Percentiles rank a stretch among this genome's conserved stretches.
These are phyloP conservation scores for Emydura subglobosa DNA, from an alignment of 2,113 vertebrate genomes.

Conservation along the genomic window DNA sequence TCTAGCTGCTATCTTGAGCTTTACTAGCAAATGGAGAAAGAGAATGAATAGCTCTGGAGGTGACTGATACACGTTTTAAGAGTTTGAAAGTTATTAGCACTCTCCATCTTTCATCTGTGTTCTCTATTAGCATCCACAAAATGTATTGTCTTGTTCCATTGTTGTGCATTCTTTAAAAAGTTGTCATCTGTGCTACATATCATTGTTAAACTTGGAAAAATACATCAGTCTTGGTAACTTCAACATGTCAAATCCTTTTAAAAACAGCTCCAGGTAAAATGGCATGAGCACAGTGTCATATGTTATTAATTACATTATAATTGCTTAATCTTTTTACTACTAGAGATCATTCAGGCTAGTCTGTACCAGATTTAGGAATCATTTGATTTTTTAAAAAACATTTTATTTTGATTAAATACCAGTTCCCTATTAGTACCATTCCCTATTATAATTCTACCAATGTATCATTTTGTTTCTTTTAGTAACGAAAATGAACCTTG, in stretches of 20 bases:
- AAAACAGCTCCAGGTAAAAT: neutral
- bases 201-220: conserved; percentile 27
- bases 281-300: neutral
- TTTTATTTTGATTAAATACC: neutral
- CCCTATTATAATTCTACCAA: neutral
- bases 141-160: neutral
- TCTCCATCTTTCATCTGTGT: neutral
- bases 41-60: neutral
- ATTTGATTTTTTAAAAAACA: neutral
- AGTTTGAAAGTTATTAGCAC: neutral
- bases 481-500: neutral
- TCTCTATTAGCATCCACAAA: neutral
- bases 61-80: neutral
- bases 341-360: neutral
- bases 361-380: neutral
- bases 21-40: neutral
- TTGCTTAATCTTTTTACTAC: conserved; percentile 25
- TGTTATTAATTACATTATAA: conserved; percentile 31
- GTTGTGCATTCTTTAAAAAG: neutral
- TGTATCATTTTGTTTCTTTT: neutral
- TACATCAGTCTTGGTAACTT: conserved; percentile 1
- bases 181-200: neutral
- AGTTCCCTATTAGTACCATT: neutral
- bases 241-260: conserved; percentile 37
- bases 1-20: neutral